Evolutionary conservation across 2,888 invertebrate genomes (phyloP).

Genomic region (Argyresthia albistria): DNA sequence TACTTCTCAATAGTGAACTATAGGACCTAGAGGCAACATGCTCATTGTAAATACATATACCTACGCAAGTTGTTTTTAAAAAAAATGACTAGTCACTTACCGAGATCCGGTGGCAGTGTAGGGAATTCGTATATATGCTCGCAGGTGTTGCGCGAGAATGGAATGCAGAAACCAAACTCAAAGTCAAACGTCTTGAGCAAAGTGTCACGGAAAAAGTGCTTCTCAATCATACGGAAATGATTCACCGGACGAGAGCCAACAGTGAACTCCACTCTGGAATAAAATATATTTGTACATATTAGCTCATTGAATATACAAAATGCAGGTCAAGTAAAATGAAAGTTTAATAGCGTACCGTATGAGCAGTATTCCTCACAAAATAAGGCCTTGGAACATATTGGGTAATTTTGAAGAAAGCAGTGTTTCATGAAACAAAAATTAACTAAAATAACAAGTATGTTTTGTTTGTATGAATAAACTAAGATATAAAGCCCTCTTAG

Average conservation of each 20-base stretch:
- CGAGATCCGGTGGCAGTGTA: constrained; percentile 84
- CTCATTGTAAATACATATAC: background rate
- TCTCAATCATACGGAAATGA: constrained; percentile 98
- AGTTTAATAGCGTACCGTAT: too few relatives aligned
- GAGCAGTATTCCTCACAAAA: too few relatives aligned
- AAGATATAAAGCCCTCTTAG: too few relatives aligned
- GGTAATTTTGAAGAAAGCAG: too few relatives aligned
- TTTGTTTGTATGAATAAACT: too few relatives aligned
- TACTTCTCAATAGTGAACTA: too few relatives aligned
- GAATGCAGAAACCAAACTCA: constrained; percentile 99
- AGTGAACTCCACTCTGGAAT: constrained; percentile 92
- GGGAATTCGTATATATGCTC: constrained; percentile 99
- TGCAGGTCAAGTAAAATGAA: too few relatives aligned
- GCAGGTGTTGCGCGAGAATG: constrained; percentile 96
- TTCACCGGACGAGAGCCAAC: constrained; percentile 94
- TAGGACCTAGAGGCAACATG: too few relatives aligned
- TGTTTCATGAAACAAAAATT: too few relatives aligned
- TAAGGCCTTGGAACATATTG: too few relatives aligned
- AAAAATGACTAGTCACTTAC: constrained; percentile 70
- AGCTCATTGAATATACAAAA: too few relatives aligned
- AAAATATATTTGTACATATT: background rate
- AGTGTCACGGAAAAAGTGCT: constrained; percentile 94
- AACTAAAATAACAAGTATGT: too few relatives aligned
- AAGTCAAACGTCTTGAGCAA: constrained; percentile 98
- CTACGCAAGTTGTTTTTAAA: background rate